Conservation (phyloP, 2,888 invertebrate species). For the Noctua comes region DNA sequence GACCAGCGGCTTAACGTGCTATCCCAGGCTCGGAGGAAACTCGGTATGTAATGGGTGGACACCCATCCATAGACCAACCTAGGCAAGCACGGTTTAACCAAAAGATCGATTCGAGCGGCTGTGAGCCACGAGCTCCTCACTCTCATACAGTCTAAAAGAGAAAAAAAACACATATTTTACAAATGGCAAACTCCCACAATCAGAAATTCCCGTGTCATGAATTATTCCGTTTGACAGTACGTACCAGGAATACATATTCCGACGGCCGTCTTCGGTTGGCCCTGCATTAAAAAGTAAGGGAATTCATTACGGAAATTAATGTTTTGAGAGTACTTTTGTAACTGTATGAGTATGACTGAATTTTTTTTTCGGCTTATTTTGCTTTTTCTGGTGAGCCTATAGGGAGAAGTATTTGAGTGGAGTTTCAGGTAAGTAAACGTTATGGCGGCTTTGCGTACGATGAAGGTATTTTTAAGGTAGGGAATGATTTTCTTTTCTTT, state of each 20-base stretch:
- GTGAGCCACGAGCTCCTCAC: too few relatives aligned
- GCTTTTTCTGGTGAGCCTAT: not conserved
- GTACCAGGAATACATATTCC: conserved; percentile 33
- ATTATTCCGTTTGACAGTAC: conserved; percentile 41
- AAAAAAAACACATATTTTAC: conserved; percentile 12
- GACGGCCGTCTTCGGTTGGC: conserved; percentile 19
- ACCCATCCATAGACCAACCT: too few relatives aligned
- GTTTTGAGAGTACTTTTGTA: conserved; percentile 18
- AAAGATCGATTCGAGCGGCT: too few relatives aligned
- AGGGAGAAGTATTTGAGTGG: conserved; percentile 3
- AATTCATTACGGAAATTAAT: conserved; percentile 51
- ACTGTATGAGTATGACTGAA: not conserved
- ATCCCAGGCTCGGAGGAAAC: too few relatives aligned
- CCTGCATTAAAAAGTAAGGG: conserved; percentile 49
- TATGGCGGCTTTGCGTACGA: not conserved
- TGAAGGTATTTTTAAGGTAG: not conserved
- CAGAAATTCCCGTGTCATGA: conserved; percentile 48
- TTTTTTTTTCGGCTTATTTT: conserved; percentile 18
- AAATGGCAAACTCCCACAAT: conserved; percentile 19
- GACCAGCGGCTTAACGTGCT: too few relatives aligned
- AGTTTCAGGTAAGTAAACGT: not conserved
- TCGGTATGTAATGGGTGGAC: too few relatives aligned
- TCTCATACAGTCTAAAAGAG: conserved; percentile 1
- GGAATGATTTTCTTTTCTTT: not conserved
- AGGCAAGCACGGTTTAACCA: too few relatives aligned